Conservation (phyloP, 30 jellyfish, hydroid and myxozoan species). For the Hydractinia symbiolongicarpus region DNA sequence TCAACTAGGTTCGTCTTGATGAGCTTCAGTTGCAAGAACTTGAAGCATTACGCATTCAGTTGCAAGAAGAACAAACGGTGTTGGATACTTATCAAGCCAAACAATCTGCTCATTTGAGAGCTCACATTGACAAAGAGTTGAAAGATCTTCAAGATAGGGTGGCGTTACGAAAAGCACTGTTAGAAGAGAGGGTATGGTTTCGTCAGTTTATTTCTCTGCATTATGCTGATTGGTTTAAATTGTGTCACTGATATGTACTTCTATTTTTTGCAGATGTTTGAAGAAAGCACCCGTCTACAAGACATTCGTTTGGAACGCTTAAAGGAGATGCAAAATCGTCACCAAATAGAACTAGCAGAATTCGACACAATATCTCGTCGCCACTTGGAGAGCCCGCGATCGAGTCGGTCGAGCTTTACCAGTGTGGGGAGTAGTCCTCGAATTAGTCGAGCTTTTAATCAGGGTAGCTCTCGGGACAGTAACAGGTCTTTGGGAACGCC, state of each 20-base stretch:
- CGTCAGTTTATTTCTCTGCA: no score
- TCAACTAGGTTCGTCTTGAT: conserved; percentile 81
- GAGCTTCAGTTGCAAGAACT: conserved; percentile 90
- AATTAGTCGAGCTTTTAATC: conserved; percentile 24
- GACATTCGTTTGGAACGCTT: conserved; percentile 96
- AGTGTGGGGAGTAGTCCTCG: neutral
- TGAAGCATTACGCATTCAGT: conserved; percentile 76
- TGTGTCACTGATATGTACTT: no score
- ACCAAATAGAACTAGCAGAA: conserved; percentile 76
- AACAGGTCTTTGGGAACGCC: conserved; percentile 26
- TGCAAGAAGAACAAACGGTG: conserved; percentile 92
- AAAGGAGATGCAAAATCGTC: conserved; percentile 83
- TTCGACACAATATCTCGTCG: conserved; percentile 67
- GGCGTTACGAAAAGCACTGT: conserved; percentile 76
- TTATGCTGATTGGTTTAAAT: no score
- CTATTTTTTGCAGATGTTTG: conserved; percentile 66
- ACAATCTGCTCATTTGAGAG: conserved; percentile 66
- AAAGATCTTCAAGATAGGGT: conserved; percentile 87
- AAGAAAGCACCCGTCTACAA: conserved; percentile 97
- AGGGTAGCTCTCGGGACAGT: conserved; percentile 41
- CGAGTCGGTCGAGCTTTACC: neutral
- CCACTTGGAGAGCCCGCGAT: conserved; percentile 7
- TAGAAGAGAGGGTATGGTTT: conserved; percentile 88
- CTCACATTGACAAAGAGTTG: conserved; percentile 82
- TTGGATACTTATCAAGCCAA: conserved; percentile 69